Evolutionary conservation across 2,113 vertebrate genomes (phyloP), one percentile per base, ranked within the genome.

Genomic region (Muntiacus muntjak): DNA sequence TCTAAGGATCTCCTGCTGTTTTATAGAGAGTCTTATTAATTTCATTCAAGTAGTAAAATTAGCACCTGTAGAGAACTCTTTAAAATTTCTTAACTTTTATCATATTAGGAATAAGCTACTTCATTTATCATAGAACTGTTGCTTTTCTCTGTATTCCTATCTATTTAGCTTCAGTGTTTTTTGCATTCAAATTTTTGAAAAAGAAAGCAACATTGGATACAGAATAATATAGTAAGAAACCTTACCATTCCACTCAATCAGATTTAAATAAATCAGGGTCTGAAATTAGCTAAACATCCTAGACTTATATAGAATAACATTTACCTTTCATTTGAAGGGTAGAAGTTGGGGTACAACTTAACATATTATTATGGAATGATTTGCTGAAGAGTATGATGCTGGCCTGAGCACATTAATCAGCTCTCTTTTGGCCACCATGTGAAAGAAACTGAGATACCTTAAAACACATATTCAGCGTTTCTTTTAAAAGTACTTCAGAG

Each of bases 21-120:
- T 99, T 99, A 99, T 99, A 97, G 98, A 99, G 98, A 99, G 98
- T 96, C 98, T 99, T 99, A 99, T 99, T 99, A 99, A 99, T 99
- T 99, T 99, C 97, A 98, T 98, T 99, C 98, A 99, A 99, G 98
- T 98, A 99, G 98, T 98, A 99, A 99, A 99, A 99, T 99, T 99
- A 99, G 97, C 98, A 99, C 99, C 99, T 99, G 98, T 99, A 98
- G 99, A 98, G 98, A 99, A 97, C 79, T 76, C 95, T 98, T 99
- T 99, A 98, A 97, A 97, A 98, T 98, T 99, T 99, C 98, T 97
- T 98, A 98, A 98, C 98, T 99, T 99, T 98, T 98, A 98, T 98
- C 96, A 85, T 98, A 96, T 98, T 98, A 97, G 78, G 87, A 98
- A 98, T 96, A 98, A 95, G 88, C 45, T 97, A n/a, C 78, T 96